Percentiles rank a stretch among this genome's conserved stretches.
These are phyloP conservation scores for Dufourea novaeangliae DNA, from an alignment of 1,140 invertebrate genomes.

Conservation along the genomic window DNA sequence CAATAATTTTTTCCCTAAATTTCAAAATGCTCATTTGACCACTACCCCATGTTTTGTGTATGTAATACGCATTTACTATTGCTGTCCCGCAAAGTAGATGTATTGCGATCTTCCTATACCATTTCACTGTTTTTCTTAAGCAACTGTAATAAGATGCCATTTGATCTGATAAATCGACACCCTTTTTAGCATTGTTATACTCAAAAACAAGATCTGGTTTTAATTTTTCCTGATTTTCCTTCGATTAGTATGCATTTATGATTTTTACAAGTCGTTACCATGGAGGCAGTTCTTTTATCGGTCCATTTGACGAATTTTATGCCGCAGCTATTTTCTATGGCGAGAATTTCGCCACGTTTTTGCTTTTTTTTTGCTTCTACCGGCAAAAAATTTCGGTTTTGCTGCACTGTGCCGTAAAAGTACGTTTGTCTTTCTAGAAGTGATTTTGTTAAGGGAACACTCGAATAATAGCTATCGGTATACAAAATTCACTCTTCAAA, in stretches of 20 bases:
- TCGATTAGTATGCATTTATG: conserved; percentile 24
- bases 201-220: conserved; percentile 36
- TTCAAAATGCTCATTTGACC: conserved; percentile 15
- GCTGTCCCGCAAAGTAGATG: conserved; percentile 31
- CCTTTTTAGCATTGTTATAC: conserved; percentile 36
- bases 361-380: conserved; percentile 28
- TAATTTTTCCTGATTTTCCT: conserved; percentile 17
- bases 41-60: conserved; percentile 18
- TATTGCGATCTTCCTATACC: conserved; percentile 28
- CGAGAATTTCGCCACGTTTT: conserved; percentile 24
- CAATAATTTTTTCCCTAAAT: conserved; percentile 29
- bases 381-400: conserved; percentile 32
- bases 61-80: conserved; percentile 23
- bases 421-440: conserved; percentile 24
- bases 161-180: conserved; percentile 34
- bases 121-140: conserved; percentile 42
- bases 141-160: conserved; percentile 39
- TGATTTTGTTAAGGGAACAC: conserved; percentile 19
- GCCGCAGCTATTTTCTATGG: conserved; percentile 15
- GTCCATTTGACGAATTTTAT: conserved; percentile 44
- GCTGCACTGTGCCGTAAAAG: conserved; percentile 35
- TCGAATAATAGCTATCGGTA: conserved; percentile 10
- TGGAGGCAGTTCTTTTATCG: conserved; percentile 30
- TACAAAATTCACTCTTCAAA: conserved; percentile 29
- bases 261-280: conserved; percentile 37